Evolutionary conservation across 1,140 invertebrate genomes (phyloP).

Genomic region (Ostrea edulis): DNA sequence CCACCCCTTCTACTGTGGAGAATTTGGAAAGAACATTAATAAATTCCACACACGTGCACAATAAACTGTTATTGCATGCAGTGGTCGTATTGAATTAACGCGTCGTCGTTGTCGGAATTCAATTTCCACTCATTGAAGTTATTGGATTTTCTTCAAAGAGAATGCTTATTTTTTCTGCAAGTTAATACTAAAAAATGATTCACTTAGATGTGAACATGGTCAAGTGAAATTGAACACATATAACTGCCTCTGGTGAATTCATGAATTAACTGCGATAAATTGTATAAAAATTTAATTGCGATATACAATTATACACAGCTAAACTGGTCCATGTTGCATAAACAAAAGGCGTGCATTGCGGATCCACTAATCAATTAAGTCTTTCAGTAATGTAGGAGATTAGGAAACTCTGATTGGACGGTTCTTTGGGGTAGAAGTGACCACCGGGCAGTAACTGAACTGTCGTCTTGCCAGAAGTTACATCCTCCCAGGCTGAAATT

Average conservation of each 20-base stretch:
- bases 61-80: background rate
- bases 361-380: background rate
- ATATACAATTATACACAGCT: background rate
- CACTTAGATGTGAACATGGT: background rate
- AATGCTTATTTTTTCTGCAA: background rate
- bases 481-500: constrained; percentile 52
- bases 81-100: background rate
- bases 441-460: constrained; percentile 52
- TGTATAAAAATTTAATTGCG: background rate
- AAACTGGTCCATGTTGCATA: background rate
- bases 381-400: constrained; percentile 5
- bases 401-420: constrained; percentile 29
- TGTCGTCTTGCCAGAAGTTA: constrained; percentile 39
- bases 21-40: background rate
- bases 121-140: background rate
- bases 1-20: background rate
- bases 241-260: too few relatives aligned
- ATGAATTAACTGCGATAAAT: too few relatives aligned
- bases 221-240: background rate
- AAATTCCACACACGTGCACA: background rate
- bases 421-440: constrained; percentile 57
- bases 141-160: background rate
- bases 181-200: background rate
- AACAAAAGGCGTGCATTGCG: background rate
- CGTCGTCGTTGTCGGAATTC: background rate